Conservation (phyloP, 2,113 vertebrate species). For the Acanthisitta chloris region DNA sequence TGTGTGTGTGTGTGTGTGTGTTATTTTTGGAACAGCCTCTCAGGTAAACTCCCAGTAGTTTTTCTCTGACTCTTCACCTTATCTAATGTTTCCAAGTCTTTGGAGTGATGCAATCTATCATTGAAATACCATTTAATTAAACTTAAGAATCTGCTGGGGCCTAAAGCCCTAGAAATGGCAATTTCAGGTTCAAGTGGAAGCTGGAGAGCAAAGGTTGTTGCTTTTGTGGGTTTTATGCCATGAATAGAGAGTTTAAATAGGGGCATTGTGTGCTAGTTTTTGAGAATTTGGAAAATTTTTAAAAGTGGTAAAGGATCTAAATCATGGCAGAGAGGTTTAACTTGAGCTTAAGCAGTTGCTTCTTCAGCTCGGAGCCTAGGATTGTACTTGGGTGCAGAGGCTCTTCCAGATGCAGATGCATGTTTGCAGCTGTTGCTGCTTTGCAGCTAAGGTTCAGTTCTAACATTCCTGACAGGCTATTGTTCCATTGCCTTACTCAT, state of each 20-base stretch:
- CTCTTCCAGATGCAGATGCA: background rate
- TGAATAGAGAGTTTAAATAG: background rate
- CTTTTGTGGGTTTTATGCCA: background rate
- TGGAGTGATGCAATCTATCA: background rate
- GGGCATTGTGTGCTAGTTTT: background rate
- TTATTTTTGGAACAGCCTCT: conserved; percentile 55
- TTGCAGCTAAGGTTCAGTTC: background rate
- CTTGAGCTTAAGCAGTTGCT: background rate
- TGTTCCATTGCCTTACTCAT: conserved; percentile 10
- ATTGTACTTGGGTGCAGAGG: background rate
- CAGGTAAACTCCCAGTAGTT: conserved; percentile 36
- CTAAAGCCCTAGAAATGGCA: background rate
- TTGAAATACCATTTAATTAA: background rate
- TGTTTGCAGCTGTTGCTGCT: conserved; percentile 15
- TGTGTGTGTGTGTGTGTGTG: background rate
- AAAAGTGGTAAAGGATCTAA: background rate
- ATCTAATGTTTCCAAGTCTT: background rate
- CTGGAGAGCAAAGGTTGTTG: background rate
- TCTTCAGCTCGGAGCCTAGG: background rate
- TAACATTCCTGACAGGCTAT: background rate
- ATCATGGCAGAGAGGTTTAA: background rate
- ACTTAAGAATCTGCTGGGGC: background rate
- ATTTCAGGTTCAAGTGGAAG: background rate
- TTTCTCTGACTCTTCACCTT: conserved; percentile 26
- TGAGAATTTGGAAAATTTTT: background rate